Evolutionary conservation across 2,888 invertebrate genomes (phyloP).

Genomic region (Xanthia icteritia): DNA sequence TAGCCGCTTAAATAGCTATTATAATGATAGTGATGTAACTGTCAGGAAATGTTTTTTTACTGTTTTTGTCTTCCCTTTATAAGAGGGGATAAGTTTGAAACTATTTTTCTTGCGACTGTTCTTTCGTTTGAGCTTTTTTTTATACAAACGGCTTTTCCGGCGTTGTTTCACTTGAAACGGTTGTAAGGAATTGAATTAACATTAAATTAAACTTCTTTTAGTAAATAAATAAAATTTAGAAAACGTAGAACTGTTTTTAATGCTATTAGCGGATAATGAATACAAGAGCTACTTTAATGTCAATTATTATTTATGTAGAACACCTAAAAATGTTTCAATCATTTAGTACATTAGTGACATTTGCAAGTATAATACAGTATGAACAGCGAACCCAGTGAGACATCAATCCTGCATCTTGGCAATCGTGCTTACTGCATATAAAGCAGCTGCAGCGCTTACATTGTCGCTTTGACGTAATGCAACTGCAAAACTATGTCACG

Average conservation of each 20-base stretch:
- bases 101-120: slow-evolving; percentile 37
- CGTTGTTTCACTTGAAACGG: slow-evolving; percentile 14
- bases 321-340: not conserved
- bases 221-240: slow-evolving; percentile 17
- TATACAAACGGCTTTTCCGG: slow-evolving; percentile 23
- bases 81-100: slow-evolving; percentile 26
- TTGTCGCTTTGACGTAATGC: slow-evolving; percentile 17
- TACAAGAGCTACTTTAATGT: not conserved
- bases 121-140: slow-evolving; percentile 31
- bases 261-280: not conserved
- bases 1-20: slow-evolving; percentile 12
- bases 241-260: not conserved
- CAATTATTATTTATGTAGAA: not conserved
- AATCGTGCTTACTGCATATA: slow-evolving; percentile 31
- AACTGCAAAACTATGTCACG: slow-evolving; percentile 8
- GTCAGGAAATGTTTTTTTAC: slow-evolving; percentile 28
- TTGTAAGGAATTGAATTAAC: slow-evolving; percentile 39
- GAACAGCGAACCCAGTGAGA: not conserved
- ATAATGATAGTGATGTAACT: slow-evolving; percentile 15
- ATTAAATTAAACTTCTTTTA: slow-evolving; percentile 30
- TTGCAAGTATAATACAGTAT: slow-evolving; percentile 17
- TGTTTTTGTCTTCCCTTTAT: slow-evolving; percentile 21
- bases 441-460: slow-evolving; percentile 41
- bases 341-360: slow-evolving; percentile 9
- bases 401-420: slow-evolving; percentile 31